These are phyloP conservation scores for Cochlearius cochlearius DNA, from an alignment of 2,113 vertebrate genomes.

Conservation along the genomic window DNA sequence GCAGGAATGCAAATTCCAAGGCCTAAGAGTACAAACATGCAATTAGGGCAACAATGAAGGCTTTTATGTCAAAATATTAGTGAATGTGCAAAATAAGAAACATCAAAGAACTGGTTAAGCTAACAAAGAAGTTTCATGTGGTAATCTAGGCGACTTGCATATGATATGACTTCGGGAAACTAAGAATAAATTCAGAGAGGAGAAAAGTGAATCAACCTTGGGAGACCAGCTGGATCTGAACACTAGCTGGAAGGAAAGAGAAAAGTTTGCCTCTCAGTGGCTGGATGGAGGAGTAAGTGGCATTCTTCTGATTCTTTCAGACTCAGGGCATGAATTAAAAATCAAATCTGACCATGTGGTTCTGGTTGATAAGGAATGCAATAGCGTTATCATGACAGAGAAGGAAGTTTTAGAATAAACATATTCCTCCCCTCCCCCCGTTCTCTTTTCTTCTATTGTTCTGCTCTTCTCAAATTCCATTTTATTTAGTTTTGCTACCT, in stretches of 20 bases:
- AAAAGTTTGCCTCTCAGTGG: neutral
- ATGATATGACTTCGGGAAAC: neutral
- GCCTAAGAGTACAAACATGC: neutral
- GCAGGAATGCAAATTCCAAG: neutral
- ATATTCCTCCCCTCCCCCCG: accelerated
- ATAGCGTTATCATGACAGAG: neutral
- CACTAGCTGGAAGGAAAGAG: neutral
- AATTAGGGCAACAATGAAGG: accelerated
- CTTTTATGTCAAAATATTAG: neutral
- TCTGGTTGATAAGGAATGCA: neutral
- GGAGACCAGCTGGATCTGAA: neutral
- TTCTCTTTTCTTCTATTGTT: neutral
- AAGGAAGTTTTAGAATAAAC: neutral
- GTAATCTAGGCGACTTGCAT: neutral
- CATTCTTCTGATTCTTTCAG: neutral
- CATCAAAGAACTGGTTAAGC: neutral
- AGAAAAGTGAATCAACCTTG: neutral
- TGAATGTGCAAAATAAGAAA: neutral
- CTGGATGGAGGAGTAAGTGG: neutral
- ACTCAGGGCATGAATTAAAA: neutral
- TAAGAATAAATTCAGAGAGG: neutral
- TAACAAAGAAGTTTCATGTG: neutral
- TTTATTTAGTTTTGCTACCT: neutral
- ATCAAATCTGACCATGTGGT: neutral
- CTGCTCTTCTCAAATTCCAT: neutral